Evolutionary conservation across 2,113 vertebrate genomes (phyloP), one percentile per base, ranked within the genome.

Genomic region (Chloropsis cyanopogon): DNA sequence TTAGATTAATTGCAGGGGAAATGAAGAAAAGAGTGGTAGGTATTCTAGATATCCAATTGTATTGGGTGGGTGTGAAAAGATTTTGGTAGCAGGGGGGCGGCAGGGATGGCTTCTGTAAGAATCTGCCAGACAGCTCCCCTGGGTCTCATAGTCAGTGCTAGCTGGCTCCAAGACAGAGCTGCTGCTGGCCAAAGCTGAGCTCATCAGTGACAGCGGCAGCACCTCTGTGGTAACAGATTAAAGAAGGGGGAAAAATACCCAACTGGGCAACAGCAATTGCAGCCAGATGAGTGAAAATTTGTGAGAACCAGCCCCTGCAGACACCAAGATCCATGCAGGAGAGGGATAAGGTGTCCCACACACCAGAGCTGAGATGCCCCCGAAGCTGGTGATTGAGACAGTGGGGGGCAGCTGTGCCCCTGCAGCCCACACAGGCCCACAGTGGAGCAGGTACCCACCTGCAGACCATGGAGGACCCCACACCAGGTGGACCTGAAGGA

Each of bases 21-120:
- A 7, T 37, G 37, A 87, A 79, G 29, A 60, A 60, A 72, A 72
- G 49, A 22, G 18, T 37, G 20, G 2, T 16, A 41, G 8, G 3
- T 29, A 18, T 66, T 75, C 8, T 59, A 11, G 4, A 7, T 42
- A 46, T 26, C 33, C 11, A 60, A 0, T 14, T 66, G 18, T 52
- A 46, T 15, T 47, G 33, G 4, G 14, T 73, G 47, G 23, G 4
- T 4, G 1, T 42, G n/a, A 26, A n/a, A 63, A 59, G 31, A 21
- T 46, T 84, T 60, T 70, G 35, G 5, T 31, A 10, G 39, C 5
- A 23, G 8, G 1, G 2, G 5, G 1, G 4, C 13, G 64, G 25
- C 25, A 33, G 29, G 17, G 12, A 9, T 54, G n/a, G 5, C 22
- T 50, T 49, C 47, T 68, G 14, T 44, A 5, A 68, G 54, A 72